These are phyloP conservation scores for Diarsia brunnea DNA, from an alignment of 2,888 invertebrate species.

Conservation along the genomic window DNA sequence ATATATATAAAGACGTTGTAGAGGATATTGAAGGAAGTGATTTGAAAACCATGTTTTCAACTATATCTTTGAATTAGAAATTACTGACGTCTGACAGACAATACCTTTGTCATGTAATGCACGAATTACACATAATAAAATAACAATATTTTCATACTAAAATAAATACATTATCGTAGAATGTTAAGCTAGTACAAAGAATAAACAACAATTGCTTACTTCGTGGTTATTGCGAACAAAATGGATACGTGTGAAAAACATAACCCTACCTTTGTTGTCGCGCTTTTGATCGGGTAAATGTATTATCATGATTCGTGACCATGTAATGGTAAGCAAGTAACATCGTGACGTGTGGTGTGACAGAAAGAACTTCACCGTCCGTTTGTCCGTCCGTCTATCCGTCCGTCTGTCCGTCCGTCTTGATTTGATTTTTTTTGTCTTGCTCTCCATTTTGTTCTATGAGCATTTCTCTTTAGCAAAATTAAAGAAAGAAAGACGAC, in stretches of 20 bases:
- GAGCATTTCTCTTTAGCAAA: too few relatives aligned
- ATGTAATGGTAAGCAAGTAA: background rate
- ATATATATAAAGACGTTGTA: too few relatives aligned
- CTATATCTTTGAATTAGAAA: background rate
- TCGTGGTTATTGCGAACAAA: background rate
- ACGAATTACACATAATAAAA: background rate
- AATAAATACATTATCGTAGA: background rate
- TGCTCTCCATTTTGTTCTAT: too few relatives aligned
- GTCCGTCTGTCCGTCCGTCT: too few relatives aligned
- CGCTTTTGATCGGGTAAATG: background rate
- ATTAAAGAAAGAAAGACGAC: too few relatives aligned
- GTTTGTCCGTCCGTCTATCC: too few relatives aligned
- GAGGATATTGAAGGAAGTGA: too few relatives aligned
- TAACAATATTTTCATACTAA: background rate
- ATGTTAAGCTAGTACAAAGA: background rate
- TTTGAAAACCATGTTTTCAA: background rate
- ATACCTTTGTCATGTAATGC: background rate
- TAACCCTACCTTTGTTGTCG: background rate
- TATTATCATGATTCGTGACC: background rate
- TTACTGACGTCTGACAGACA: background rate
- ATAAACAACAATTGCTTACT: background rate
- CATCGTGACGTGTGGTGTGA: fast-evolving
- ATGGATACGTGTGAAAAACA: background rate
- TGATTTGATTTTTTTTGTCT: too few relatives aligned
- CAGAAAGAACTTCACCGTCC: too few relatives aligned